Percentiles rank a stretch among this genome's conserved stretches.
These are phyloP conservation scores for Lithophane socia DNA, from an alignment of 2,888 invertebrate species.

Conservation along the genomic window DNA sequence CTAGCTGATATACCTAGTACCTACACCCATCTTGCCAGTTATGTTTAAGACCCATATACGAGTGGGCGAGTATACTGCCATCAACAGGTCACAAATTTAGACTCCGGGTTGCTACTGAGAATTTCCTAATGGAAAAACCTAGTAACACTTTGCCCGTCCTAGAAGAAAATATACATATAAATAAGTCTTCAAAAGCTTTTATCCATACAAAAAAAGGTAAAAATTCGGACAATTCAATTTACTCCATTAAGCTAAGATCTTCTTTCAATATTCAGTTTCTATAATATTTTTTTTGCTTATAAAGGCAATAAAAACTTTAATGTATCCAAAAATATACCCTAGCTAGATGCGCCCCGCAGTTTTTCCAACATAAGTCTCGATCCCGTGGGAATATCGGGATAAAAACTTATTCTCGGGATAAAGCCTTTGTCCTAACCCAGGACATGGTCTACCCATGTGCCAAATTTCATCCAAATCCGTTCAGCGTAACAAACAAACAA, in stretches of 20 bases:
- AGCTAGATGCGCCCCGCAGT: too few relatives aligned
- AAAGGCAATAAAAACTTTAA: neutral
- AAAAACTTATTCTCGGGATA: too few relatives aligned
- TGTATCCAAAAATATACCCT: neutral
- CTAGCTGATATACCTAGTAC: too few relatives aligned
- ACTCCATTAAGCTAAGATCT: neutral
- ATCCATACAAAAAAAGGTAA: neutral
- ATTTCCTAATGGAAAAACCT: conserved; percentile 4
- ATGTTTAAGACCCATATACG: too few relatives aligned
- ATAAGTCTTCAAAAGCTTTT: conserved; percentile 21
- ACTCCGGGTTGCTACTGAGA: neutral
- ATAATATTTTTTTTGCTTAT: conserved; percentile 3
- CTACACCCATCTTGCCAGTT: too few relatives aligned
- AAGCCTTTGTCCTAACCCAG: too few relatives aligned
- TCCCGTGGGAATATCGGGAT: too few relatives aligned
- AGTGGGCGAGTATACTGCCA: neutral
- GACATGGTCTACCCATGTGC: too few relatives aligned
- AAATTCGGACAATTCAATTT: neutral
- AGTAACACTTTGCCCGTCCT: neutral
- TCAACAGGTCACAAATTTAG: neutral
- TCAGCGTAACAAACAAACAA: too few relatives aligned
- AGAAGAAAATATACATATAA: neutral
- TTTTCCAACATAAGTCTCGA: too few relatives aligned
- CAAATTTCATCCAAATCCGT: too few relatives aligned
- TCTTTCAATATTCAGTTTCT: neutral